Conservation (phyloP, 2,888 invertebrate genomes). For the Lithosia quadra region DNA sequence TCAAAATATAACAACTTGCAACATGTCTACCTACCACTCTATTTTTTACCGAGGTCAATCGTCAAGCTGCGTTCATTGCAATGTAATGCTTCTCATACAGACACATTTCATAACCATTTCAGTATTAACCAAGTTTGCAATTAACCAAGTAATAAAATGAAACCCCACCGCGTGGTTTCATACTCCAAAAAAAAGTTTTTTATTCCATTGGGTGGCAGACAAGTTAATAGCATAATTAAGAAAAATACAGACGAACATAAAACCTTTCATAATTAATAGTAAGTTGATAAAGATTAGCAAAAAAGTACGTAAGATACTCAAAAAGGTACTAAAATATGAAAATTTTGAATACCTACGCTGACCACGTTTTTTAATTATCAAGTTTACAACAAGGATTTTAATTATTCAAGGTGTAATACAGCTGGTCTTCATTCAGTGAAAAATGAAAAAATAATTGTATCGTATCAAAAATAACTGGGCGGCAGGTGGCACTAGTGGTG, state of each 20-base stretch:
- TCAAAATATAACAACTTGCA: constrained; percentile 29
- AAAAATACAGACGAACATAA: too few relatives aligned
- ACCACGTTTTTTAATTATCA: neutral
- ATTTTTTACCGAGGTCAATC: constrained; percentile 39
- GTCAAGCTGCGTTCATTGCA: constrained; percentile 22
- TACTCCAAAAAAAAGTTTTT: neutral
- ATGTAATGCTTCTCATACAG: constrained; percentile 22
- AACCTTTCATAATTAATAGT: too few relatives aligned
- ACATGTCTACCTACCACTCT: constrained; percentile 28
- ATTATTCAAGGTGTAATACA: constrained; percentile 44
- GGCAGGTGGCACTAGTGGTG: constrained; percentile 19
- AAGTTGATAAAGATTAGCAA: too few relatives aligned
- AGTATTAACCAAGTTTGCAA: constrained; percentile 10
- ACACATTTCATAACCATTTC: constrained; percentile 32
- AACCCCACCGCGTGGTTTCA: neutral
- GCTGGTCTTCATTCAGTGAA: constrained; percentile 34
- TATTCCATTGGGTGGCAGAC: too few relatives aligned
- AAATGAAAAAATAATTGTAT: constrained; percentile 27
- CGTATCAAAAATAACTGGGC: constrained; percentile 24
- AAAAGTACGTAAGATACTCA: too few relatives aligned
- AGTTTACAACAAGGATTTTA: neutral
- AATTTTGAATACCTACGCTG: neutral
- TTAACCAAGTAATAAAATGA: neutral
- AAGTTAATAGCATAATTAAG: neutral
- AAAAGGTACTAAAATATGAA: too few relatives aligned